Evolutionary conservation across 2,113 vertebrate species (phyloP).

Genomic region (Laticauda colubrina): DNA sequence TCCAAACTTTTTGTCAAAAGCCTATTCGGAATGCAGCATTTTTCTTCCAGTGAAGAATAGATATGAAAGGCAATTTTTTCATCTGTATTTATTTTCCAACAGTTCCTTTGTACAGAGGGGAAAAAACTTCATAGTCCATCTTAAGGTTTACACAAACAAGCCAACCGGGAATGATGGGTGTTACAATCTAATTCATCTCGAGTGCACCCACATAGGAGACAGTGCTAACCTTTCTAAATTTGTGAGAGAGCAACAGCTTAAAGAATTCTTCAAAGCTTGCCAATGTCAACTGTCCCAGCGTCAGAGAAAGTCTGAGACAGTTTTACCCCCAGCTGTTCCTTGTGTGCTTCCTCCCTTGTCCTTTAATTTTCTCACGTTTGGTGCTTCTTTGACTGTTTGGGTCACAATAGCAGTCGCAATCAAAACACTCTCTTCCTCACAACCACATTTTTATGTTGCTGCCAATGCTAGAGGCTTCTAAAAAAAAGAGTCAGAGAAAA

Average conservation of each 20-base stretch:
- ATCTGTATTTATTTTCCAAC: not conserved
- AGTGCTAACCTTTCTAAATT: not conserved
- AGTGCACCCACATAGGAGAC: not conserved
- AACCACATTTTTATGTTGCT: slow-evolving; percentile 35
- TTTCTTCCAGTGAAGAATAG: not conserved
- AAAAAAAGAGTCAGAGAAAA: not conserved
- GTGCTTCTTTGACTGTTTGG: not conserved
- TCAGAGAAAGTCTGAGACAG: not conserved
- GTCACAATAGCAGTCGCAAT: slow-evolving; percentile 10
- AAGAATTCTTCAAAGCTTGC: not conserved
- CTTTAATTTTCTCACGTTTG: not conserved
- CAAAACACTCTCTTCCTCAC: slow-evolving; percentile 23
- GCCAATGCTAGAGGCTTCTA: not conserved
- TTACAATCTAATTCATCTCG: not conserved
- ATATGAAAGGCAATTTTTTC: not conserved
- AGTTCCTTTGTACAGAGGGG: not conserved
- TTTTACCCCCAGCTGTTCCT: not conserved
- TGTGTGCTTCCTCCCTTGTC: not conserved
- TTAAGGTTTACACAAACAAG: not conserved
- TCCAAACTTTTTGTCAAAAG: not conserved
- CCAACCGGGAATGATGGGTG: not conserved
- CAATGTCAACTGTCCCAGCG: not conserved
- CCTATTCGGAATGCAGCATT: not conserved
- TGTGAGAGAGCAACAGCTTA: not conserved
- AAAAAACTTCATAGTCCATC: not conserved